These are phyloP conservation scores for Hyposoter didymator DNA, from an alignment of 2,888 invertebrate species.

Conservation along the genomic window DNA sequence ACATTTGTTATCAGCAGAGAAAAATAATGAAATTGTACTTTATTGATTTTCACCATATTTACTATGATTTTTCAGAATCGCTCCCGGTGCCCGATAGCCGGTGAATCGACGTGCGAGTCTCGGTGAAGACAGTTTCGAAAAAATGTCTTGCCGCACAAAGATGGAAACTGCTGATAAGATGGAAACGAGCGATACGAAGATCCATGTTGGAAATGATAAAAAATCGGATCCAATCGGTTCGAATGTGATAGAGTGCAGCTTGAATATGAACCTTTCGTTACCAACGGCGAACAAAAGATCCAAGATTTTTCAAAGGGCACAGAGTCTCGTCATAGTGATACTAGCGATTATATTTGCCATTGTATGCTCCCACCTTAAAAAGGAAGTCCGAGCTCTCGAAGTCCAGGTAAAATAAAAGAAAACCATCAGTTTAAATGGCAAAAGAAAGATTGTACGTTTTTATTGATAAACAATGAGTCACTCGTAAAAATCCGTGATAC, in stretches of 20 bases:
- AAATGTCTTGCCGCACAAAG: conserved; percentile 71
- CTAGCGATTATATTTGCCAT: conserved; percentile 72
- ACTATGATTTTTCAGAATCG: conserved; percentile 40
- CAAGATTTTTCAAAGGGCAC: conserved; percentile 75
- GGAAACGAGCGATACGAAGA: conserved; percentile 72
- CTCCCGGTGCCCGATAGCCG: conserved; percentile 41
- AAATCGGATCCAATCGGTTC: conserved; percentile 66
- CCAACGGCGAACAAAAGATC: conserved; percentile 72
- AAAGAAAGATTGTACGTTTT: neutral
- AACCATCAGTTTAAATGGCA: neutral
- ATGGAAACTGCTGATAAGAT: conserved; percentile 67
- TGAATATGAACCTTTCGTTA: conserved; percentile 79
- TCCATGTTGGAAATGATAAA: conserved; percentile 69
- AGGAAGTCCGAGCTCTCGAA: conserved; percentile 75
- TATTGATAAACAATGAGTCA: neutral
- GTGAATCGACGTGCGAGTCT: neutral
- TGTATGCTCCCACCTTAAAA: conserved; percentile 71
- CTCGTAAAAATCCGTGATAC: neutral
- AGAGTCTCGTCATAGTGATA: conserved; percentile 71
- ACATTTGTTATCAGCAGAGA: neutral
- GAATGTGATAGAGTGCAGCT: conserved; percentile 79
- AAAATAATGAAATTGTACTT: neutral
- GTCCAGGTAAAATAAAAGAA: conserved; percentile 73
- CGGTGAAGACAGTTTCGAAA: neutral
- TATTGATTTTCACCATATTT: conserved; percentile 29